These are phyloP conservation scores for Sprattus sprattus DNA, from an alignment of 2,113 vertebrate genomes.

Conservation along the genomic window DNA sequence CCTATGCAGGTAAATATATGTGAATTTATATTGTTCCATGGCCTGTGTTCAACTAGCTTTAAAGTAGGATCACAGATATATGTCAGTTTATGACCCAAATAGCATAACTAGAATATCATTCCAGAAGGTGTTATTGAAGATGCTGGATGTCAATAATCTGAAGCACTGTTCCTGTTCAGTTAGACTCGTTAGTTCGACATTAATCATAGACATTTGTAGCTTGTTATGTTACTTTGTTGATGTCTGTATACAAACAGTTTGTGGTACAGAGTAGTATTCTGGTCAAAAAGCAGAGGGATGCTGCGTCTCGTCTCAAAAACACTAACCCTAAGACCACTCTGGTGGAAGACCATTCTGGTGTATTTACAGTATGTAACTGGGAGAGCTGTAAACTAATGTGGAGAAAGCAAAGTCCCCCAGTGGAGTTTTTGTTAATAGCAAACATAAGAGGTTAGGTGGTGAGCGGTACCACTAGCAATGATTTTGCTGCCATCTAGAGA, in stretches of 20 bases:
- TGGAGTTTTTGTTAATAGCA: not conserved
- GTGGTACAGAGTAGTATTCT: not conserved
- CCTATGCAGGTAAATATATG: slow-evolving; percentile 65
- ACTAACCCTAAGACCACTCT: not conserved
- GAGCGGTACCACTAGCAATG: not conserved
- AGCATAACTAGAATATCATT: no score
- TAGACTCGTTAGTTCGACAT: no score
- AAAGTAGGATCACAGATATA: no score
- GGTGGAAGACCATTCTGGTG: no score
- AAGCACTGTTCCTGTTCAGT: no score
- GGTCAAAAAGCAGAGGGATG: not conserved
- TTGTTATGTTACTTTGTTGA: not conserved
- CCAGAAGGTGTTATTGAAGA: no score
- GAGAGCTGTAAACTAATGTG: no score
- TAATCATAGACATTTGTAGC: no score
- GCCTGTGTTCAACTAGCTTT: slow-evolving; percentile 8
- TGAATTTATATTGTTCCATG: not conserved
- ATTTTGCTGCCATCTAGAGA: not conserved
- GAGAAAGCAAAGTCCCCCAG: not conserved
- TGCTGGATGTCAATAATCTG: no score
- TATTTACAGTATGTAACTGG: no score
- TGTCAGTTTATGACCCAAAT: not conserved
- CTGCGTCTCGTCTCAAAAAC: not conserved
- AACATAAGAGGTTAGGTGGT: not conserved
- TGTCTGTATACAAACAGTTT: not conserved